Conservation (phyloP, 1,140 invertebrate species). For the Drosophila athabasca region DNA sequence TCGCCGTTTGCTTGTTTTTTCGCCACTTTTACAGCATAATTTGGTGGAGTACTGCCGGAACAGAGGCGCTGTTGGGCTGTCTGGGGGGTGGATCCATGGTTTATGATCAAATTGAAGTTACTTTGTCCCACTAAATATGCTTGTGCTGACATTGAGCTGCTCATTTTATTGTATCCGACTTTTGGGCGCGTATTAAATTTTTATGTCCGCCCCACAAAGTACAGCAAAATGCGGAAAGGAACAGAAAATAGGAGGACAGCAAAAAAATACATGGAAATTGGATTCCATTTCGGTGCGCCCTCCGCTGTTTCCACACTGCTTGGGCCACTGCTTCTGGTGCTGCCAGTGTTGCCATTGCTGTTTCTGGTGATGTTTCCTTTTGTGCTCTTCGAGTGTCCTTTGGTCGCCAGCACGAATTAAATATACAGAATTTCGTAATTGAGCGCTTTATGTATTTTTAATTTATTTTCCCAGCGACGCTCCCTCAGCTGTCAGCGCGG, state of each 20-base stretch:
- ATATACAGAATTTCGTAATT: slow-evolving; percentile 76
- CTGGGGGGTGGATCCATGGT: slow-evolving; percentile 26
- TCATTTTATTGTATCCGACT: slow-evolving; percentile 68
- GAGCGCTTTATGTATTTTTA: slow-evolving; percentile 74
- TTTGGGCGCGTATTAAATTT: slow-evolving; percentile 74
- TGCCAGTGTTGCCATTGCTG: slow-evolving; percentile 7
- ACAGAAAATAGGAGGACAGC: slow-evolving; percentile 23
- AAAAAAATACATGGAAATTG: slow-evolving; percentile 58
- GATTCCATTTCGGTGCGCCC: slow-evolving; percentile 61
- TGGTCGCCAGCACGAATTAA: slow-evolving; percentile 46
- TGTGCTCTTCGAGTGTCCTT: not conserved
- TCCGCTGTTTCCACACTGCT: not conserved
- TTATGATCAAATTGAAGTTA: slow-evolving; percentile 59
- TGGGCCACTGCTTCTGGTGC: slow-evolving; percentile 7
- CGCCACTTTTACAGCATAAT: slow-evolving; percentile 73
- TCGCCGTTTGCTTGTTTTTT: slow-evolving; percentile 44
- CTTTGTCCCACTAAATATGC: slow-evolving; percentile 28
- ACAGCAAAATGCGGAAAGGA: slow-evolving; percentile 4
- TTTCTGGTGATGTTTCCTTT: slow-evolving; percentile 10
- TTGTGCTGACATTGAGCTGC: slow-evolving; percentile 1
- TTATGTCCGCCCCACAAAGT: slow-evolving; percentile 48
- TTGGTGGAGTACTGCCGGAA: slow-evolving; percentile 16
- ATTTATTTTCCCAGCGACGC: slow-evolving; percentile 57
- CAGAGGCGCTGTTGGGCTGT: too few relatives aligned
- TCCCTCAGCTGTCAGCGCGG: slow-evolving; percentile 28